Conservation (phyloP, 1,140 invertebrate genomes). For the Brachystomella parvula region DNA sequence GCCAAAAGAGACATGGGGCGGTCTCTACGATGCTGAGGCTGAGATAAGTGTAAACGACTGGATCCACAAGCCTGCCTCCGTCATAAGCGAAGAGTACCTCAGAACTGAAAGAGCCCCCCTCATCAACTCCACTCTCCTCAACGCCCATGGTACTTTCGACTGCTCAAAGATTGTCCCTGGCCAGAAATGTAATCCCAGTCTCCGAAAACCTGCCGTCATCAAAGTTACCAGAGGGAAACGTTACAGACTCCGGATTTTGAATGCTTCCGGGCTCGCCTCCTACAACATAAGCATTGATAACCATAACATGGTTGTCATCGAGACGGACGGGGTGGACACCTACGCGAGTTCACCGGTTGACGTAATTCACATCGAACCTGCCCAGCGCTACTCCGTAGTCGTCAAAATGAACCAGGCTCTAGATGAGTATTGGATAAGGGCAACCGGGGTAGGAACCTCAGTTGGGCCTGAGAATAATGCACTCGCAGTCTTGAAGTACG, state of each 20-base stretch:
- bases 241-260: conserved; percentile 20
- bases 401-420: conserved; percentile 7
- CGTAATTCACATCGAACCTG: conserved; percentile 7
- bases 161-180: not conserved
- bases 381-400: conserved; percentile 23
- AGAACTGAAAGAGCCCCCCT: not conserved
- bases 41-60: conserved; percentile 18
- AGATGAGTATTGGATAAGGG: not conserved
- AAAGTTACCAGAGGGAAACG: conserved; percentile 11
- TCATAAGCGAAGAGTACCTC: conserved; percentile 2
- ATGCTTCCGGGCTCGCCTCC: not conserved
- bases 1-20: conserved; percentile 3
- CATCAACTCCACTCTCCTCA: conserved; percentile 14
- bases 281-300: conserved; percentile 24
- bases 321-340: conserved; percentile 20
- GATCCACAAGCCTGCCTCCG: conserved; percentile 10
- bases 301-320: conserved; percentile 16
- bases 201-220: conserved; percentile 7
- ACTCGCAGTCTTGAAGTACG: conserved; percentile 1
- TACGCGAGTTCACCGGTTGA: conserved; percentile 1
- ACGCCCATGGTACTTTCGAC: conserved; percentile 12
- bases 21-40: conserved; percentile 12
- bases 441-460: no score
- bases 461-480: not conserved
- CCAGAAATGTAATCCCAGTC: not conserved